Evolutionary conservation across 2,888 invertebrate species (phyloP).

Genomic region (Keiferia lycopersicella): DNA sequence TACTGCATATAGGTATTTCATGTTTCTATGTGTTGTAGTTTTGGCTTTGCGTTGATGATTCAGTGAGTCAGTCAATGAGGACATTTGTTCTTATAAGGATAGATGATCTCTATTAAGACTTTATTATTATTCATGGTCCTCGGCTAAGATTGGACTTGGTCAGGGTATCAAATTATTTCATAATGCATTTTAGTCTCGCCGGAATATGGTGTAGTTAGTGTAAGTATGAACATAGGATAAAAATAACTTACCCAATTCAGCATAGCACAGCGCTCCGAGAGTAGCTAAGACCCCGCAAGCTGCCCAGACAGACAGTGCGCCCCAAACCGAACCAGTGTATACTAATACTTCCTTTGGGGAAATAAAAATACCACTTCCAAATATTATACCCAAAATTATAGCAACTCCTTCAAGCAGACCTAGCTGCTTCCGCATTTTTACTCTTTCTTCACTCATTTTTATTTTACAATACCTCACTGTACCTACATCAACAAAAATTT

Average conservation of each 20-base stretch:
- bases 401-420: slow-evolving; percentile 95
- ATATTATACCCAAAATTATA: slow-evolving; percentile 96
- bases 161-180: not conserved
- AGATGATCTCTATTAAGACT: too few species aligned
- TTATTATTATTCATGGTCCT: too few species aligned
- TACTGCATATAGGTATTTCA: too few species aligned
- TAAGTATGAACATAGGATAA: not conserved
- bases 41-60: too few species aligned
- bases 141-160: too few species aligned
- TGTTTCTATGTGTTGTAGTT: too few species aligned
- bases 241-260: slow-evolving; percentile 88
- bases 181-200: not conserved
- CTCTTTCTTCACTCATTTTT: slow-evolving; percentile 77
- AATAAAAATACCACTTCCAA: slow-evolving; percentile 98
- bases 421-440: slow-evolving; percentile 93
- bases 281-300: slow-evolving; percentile 94
- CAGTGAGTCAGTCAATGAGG: too few species aligned
- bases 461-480: not conserved
- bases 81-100: too few species aligned
- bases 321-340: slow-evolving; percentile 94
- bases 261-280: slow-evolving; percentile 97
- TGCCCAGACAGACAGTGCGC: slow-evolving; percentile 93
- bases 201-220: too few species aligned
- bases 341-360: slow-evolving; percentile 96
- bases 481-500: not conserved